Base-by-base conservation (phyloP, 2,797 vertebrate species). In the Mustela erminea region DNA sequence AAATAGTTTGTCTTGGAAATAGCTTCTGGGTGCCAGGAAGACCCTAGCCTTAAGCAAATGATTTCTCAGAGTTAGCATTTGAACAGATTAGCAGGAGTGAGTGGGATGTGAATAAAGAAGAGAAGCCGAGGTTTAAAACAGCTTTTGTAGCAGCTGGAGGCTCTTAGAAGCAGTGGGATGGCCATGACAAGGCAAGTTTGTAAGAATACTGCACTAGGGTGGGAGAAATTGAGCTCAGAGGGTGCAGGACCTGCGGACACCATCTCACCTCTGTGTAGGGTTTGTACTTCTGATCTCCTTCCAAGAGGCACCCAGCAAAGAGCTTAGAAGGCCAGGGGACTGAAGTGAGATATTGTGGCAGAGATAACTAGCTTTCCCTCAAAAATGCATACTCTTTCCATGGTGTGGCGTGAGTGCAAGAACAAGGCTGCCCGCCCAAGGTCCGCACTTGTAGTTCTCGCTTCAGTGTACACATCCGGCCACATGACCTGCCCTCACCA, bases 361-460 rank as follows among this genome's bases (percentile, higher is more conserved):
- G 75, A 68, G 32, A 41, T n/a, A 90, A 56, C 9, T 38, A 56
- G 21, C 12, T 75, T 49, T 66, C 46, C 32, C 13, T 20, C 6
- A 21, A 35, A 74, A 87, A 77, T 8, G 17, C 5, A 18, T 32
- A 1, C 6, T 54, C 20, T 20, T 72, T 56, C 29, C 7, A 0
- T 5, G 3, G 10, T 38, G 49, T 49, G 5, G 10, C 43, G 11
- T 25, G 2, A 43, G 32, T 20, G 20, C 29, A 81, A 17, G 23
- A 74, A 41, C 1, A 7, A 75, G 54, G 27, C 21, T 77, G 10
- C 46, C 49, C 21, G 41, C 29, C 10, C 25, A 41, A 49, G 18
- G 18, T 18, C 4, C 17, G 3, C 0, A 2, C 9, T 25, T 15
- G 1, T 27, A 1, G 5, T 32, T 60, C 5, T 3, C 9, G 9